These are phyloP conservation scores for Gortyna flavago DNA, from an alignment of 2,888 invertebrate species.

Conservation along the genomic window DNA sequence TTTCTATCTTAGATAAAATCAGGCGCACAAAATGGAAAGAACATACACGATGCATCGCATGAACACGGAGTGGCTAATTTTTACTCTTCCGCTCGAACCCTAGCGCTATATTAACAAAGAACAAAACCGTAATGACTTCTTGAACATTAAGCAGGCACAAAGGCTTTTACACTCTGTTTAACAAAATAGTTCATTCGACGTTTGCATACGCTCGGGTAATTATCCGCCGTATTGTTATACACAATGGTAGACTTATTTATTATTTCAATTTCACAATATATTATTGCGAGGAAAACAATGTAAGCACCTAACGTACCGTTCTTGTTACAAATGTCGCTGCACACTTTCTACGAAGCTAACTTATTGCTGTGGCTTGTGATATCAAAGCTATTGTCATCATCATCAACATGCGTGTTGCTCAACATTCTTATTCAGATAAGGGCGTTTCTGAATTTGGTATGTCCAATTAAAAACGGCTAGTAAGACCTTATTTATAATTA, in stretches of 20 bases:
- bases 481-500: background rate
- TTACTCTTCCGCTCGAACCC: slow-evolving; percentile 48
- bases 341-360: slow-evolving; percentile 57
- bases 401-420: slow-evolving; percentile 28
- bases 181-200: slow-evolving; percentile 81
- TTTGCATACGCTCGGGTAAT: slow-evolving; percentile 80
- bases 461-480: background rate
- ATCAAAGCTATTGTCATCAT: slow-evolving; percentile 43
- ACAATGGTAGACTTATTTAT: slow-evolving; percentile 76
- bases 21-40: slow-evolving; percentile 46
- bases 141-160: slow-evolving; percentile 75
- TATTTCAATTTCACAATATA: slow-evolving; percentile 80
- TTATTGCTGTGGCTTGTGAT: slow-evolving; percentile 41
- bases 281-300: slow-evolving; percentile 75
- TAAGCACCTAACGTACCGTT: slow-evolving; percentile 57
- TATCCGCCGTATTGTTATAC: slow-evolving; percentile 79
- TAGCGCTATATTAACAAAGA: slow-evolving; percentile 57
- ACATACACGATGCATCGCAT: slow-evolving; percentile 49
- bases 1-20: slow-evolving; percentile 58
- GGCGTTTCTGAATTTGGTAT: background rate
- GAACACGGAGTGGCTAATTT: slow-evolving; percentile 52
- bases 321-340: slow-evolving; percentile 49
- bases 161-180: slow-evolving; percentile 85
- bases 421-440: background rate
- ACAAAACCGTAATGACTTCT: slow-evolving; percentile 62